Evolutionary conservation across 2,888 invertebrate genomes (phyloP), one percentile per base, ranked within the genome.

Genomic region (Gasteruption jaculator): DNA sequence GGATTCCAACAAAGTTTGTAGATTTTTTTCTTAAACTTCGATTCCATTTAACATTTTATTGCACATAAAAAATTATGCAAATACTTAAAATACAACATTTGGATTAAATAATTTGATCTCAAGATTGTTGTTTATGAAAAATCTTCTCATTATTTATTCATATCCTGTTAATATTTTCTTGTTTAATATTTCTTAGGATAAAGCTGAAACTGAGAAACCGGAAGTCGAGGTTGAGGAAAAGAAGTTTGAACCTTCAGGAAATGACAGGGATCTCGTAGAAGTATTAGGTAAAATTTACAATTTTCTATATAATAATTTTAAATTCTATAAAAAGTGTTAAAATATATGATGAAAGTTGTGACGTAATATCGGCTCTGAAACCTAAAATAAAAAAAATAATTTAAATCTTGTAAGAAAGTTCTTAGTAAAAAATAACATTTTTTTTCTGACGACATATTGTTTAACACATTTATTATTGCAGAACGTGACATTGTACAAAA

Each of bases 401-500:
- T 21, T 19, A 25, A 8, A 22, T 15, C 19, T 7, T 19, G 27
- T 39, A 21, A 7, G 42, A 29, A n/a, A n/a, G n/a, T n/a, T n/a
- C n/a, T n/a, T n/a, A n/a, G n/a, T n/a, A n/a, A n/a, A n/a, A n/a
- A n/a, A n/a, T n/a, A n/a, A n/a, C n/a, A 35, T 31, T 44, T 34
- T 38, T 38, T 38, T 36, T 44, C 20, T 27, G 19, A n/a, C n/a
- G n/a, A n/a, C n/a, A n/a, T n/a, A 45, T 24, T 24, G 16, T 74
- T 72, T 35, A 74, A 77, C 50, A 52, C 32, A 54, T 16, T 20
- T 32, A 26, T 4, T 19, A 21, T 22, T 30, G 15, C 27, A 68
- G 95, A 96, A 73, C 77, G 95, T 58, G 96, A 97, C 72, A 96
- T 97, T 69, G 85, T 99, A 54, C 94, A 94, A 74, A 91, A 91